phyloP scores from a whole-genome alignment of 2,113 vertebrate species.

The Notarius lentiginosus region DNA sequence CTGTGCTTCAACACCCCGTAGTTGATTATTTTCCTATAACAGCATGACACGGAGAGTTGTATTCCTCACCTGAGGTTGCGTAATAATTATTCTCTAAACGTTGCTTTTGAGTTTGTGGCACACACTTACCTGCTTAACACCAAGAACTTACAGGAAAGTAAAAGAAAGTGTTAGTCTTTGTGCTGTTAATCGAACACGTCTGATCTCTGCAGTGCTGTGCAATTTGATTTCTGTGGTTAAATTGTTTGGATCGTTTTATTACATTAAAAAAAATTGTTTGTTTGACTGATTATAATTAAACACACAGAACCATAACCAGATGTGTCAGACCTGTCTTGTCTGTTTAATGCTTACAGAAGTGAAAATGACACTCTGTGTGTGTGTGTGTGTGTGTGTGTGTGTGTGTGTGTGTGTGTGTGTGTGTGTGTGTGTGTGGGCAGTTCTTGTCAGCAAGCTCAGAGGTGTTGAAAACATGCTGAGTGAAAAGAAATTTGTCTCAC shows the following conservation, averaged over 20 bases:
- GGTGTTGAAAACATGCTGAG: constrained; percentile 28
- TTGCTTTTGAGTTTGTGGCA: not conserved
- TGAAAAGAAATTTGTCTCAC: constrained; percentile 36
- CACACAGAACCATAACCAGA: not conserved
- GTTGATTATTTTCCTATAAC: not conserved
- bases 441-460: constrained; percentile 26
- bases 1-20: not conserved
- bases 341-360: not conserved
- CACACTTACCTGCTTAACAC: not conserved
- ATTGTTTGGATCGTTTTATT: not conserved
- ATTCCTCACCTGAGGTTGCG: not conserved
- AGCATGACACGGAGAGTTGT: not conserved
- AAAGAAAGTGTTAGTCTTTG: not conserved
- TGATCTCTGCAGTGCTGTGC: not conserved
- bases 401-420: not conserved
- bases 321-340: constrained; percentile 8
- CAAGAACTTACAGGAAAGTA: not conserved
- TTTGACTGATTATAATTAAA: constrained; percentile 9
- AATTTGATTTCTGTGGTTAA: not conserved
- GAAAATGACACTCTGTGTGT: not conserved
- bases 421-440: constrained; percentile 6
- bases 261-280: not conserved
- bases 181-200: not conserved
- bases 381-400: constrained; percentile 24
- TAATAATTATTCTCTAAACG: not conserved